Conservation (phyloP, 92 coral and sea anemone genomes). For the Palythoa grandis region DNA sequence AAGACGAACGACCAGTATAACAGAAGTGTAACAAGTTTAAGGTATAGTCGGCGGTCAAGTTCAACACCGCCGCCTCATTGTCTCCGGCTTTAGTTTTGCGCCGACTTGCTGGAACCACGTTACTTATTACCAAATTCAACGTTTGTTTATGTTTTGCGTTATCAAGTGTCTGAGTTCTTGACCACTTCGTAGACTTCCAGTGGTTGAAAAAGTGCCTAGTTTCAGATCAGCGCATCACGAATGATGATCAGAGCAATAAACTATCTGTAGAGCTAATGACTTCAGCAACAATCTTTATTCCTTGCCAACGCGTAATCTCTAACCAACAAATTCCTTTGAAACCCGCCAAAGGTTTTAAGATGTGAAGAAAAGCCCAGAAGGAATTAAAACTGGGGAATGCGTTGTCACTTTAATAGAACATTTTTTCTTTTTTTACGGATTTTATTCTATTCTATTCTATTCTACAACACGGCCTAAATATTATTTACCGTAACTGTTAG, state of each 20-base stretch:
- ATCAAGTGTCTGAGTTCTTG: neutral
- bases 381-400: no score
- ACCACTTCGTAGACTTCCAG: neutral
- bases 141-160: neutral
- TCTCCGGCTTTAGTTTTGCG: neutral
- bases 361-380: neutral
- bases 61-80: conserved; percentile 10
- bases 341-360: neutral
- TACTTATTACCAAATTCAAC: neutral
- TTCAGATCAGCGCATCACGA: neutral
- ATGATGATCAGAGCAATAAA: neutral
- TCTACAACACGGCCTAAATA: no score
- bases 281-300: neutral
- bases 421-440: no score
- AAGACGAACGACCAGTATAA: neutral
- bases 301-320: neutral
- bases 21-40: neutral
- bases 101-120: conserved; percentile 7
- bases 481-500: no score
- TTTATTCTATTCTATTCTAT: no score
- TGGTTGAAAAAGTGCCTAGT: neutral
- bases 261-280: neutral
- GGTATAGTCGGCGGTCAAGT: neutral
- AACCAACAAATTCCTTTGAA: neutral
- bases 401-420: no score